phyloP scores from a whole-genome alignment of 2,113 vertebrate species.

The Scopus umbretta region DNA sequence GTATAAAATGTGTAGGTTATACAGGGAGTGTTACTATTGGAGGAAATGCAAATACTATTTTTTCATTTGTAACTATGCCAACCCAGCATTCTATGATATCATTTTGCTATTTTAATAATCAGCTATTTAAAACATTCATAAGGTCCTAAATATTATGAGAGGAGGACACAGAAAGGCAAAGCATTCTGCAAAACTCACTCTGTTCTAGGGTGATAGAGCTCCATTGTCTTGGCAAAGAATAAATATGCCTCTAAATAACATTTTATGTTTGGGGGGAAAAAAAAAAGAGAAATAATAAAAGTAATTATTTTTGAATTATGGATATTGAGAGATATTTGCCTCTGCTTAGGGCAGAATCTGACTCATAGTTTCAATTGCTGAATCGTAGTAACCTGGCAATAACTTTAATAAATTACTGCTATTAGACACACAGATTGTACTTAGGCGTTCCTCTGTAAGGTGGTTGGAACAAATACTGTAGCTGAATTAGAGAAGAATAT shows the following conservation, averaged over 20 bases:
- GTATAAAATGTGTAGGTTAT: neutral
- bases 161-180: neutral
- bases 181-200: neutral
- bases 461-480: neutral
- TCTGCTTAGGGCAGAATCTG: neutral
- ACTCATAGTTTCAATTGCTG: neutral
- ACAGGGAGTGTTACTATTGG: neutral
- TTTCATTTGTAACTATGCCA: neutral
- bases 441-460: neutral
- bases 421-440: neutral
- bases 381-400: neutral
- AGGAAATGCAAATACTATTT: neutral
- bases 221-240: neutral
- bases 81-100: neutral
- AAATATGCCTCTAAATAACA: neutral
- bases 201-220: neutral
- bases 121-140: neutral
- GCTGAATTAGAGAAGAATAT: neutral
- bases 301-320: neutral
- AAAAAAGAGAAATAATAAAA: neutral
- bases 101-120: neutral
- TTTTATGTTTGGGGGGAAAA: neutral
- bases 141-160: neutral
- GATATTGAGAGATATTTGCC: neutral
- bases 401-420: neutral